These are phyloP conservation scores for Anagyrus pseudococci DNA, from an alignment of 2,888 invertebrate genomes.

Conservation along the genomic window DNA sequence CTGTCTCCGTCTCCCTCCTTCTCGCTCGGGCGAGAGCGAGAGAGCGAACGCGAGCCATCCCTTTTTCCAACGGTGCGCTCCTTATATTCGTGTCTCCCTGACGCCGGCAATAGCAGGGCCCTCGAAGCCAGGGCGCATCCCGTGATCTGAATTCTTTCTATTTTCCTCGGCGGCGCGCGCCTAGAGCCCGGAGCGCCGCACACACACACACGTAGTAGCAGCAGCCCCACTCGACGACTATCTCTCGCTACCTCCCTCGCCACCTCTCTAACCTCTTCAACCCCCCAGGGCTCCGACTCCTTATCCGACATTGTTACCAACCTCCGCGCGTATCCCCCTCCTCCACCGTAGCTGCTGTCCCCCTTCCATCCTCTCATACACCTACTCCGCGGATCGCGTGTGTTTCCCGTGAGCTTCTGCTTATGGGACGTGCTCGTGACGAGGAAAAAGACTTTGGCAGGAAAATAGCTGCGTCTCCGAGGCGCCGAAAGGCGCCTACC, in stretches of 20 bases:
- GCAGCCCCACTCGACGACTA: neutral
- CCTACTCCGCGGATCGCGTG: slow-evolving; percentile 7
- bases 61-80: no score
- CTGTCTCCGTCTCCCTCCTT: slow-evolving; percentile 17
- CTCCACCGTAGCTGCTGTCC: slow-evolving; percentile 11
- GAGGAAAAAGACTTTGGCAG: slow-evolving; percentile 25
- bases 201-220: neutral
- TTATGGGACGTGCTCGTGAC: slow-evolving; percentile 12
- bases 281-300: slow-evolving; percentile 51
- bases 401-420: slow-evolving; percentile 23
- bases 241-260: slow-evolving; percentile 6
- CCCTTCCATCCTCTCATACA: slow-evolving; percentile 21
- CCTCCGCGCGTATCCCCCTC: slow-evolving; percentile 41
- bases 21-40: no score
- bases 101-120: slow-evolving; percentile 4
- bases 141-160: slow-evolving; percentile 60
- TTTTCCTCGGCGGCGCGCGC: slow-evolving; percentile 44
- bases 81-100: neutral
- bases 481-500: neutral
- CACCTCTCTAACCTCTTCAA: slow-evolving; percentile 33
- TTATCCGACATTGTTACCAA: slow-evolving; percentile 60
- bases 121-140: slow-evolving; percentile 44
- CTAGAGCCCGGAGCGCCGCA: slow-evolving; percentile 41
- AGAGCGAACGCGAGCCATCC: no score
- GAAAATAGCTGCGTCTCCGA: slow-evolving; percentile 23